phyloP scores from a whole-genome alignment of 2,888 invertebrate genomes.

The Rhaphigaster nebulosa region DNA sequence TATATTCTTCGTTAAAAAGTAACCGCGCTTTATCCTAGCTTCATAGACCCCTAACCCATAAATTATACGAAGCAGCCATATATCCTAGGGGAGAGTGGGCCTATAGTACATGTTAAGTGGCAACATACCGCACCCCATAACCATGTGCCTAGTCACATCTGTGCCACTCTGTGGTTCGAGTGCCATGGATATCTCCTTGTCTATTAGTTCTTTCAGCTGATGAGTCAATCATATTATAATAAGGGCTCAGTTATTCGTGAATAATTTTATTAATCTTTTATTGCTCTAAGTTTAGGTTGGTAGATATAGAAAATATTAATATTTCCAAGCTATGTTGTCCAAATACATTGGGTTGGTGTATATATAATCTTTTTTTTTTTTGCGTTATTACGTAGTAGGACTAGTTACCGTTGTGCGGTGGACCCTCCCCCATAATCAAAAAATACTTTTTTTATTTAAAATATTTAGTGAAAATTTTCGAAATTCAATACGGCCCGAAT shows the following conservation, averaged over 20 bases:
- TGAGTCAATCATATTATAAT: constrained; percentile 7
- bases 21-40: background rate
- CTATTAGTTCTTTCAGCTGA: background rate
- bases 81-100: background rate
- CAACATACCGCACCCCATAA: constrained; percentile 41
- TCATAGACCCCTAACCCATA: background rate
- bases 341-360: too few relatives aligned
- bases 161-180: background rate
- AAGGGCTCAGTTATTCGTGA: background rate
- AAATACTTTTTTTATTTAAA: too few relatives aligned
- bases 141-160: constrained; percentile 30
- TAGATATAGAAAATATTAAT: background rate
- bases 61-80: background rate
- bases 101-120: constrained; percentile 32
- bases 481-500: too few relatives aligned
- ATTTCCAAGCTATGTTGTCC: too few relatives aligned
- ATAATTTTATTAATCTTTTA: background rate
- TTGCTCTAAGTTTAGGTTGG: background rate
- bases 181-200: background rate
- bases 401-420: too few relatives aligned
- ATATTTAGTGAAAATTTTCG: too few relatives aligned
- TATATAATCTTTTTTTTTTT: too few relatives aligned
- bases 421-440: too few relatives aligned
- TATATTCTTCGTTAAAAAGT: background rate
- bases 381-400: too few relatives aligned